Percentiles rank a stretch among this genome's conserved stretches.
These are phyloP conservation scores for Pangasius djambal DNA, from an alignment of 2,797 vertebrate genomes.

Conservation along the genomic window DNA sequence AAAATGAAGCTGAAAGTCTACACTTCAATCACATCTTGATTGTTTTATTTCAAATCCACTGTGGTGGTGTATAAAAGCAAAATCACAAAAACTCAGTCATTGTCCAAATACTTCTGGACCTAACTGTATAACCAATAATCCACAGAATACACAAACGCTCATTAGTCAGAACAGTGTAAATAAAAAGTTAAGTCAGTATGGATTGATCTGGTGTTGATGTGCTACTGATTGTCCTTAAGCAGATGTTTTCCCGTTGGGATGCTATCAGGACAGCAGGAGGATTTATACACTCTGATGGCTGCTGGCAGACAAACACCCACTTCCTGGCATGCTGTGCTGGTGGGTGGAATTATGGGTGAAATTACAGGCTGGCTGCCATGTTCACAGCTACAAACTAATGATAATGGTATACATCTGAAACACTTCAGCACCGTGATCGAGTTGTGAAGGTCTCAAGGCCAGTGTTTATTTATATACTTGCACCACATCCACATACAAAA, in stretches of 20 bases:
- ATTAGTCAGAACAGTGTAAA: neutral
- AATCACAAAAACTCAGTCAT: no score
- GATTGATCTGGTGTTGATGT: neutral
- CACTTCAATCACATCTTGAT: no score
- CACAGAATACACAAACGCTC: neutral
- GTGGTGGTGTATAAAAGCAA: no score
- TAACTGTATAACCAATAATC: neutral
- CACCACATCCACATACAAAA: neutral
- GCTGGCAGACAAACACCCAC: slow-evolving; percentile 22
- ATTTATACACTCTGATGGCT: slow-evolving; percentile 15
- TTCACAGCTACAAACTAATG: slow-evolving; percentile 12
- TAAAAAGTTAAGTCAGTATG: slow-evolving; percentile 4
- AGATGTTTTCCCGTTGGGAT: slow-evolving; percentile 8
- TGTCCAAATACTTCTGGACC: no score
- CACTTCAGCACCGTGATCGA: neutral
- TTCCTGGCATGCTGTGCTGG: neutral
- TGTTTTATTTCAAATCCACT: no score
- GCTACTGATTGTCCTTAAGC: slow-evolving; percentile 14
- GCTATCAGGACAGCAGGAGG: neutral
- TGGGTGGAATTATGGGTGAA: slow-evolving; percentile 25
- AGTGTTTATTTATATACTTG: neutral
- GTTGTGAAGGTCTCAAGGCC: neutral
- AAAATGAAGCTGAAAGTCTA: no score
- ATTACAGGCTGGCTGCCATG: slow-evolving; percentile 21
- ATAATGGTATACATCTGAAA: slow-evolving; percentile 21